Base-by-base conservation (phyloP, 53 echinoderm and acorn worm genomes). In the Echinometra lucunter region DNA sequence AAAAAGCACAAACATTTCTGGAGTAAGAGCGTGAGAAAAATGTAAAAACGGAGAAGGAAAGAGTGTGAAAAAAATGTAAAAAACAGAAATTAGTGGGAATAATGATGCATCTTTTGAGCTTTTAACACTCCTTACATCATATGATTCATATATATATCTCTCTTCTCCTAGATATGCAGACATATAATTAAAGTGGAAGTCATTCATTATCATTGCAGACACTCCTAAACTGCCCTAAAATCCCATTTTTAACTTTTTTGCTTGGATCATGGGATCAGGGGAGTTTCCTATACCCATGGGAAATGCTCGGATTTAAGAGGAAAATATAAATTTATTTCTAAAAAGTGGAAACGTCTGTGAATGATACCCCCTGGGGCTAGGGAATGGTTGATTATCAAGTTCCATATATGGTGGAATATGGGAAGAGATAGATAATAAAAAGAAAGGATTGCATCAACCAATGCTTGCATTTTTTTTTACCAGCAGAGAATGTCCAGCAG, bases 141-240 rank as follows among this genome's bases (percentile, higher is more conserved):
- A 7, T 44, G 81, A 81, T 44, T 44, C 40, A 81, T 81, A n/a
- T n/a, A n/a, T n/a, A n/a, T n/a, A 42, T 75, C 16, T 78, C 78
- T 78, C 78, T 78, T 85, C 85, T 18, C 15, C 18, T 37, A 35
- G 12, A 74, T 35, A 74, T 85, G 85, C 85, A 85, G 85, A 49
- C 85, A 85, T 49, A n/a, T 85, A 85, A 85, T 85, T 53, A 13
- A 53, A 53, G 11, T 85, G 85, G 85, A 85, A 85, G 45, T 49
- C 47, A 85, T 85, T 85, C 53, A 85, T 85, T 85, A 85, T 15
- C 28, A 10, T n/a, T 4, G 30, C 85, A 85, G 85, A 85, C 85
- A 85, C 49, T 49, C 85, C n/a, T 30, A n/a, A 85, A 83, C 45
- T 85, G 49, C 30, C 82, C 27, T n/a, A 85, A 30, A n/a, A 85